Evolutionary conservation across 2,888 invertebrate genomes (phyloP).

Genomic region (Cataglyphis livida): DNA sequence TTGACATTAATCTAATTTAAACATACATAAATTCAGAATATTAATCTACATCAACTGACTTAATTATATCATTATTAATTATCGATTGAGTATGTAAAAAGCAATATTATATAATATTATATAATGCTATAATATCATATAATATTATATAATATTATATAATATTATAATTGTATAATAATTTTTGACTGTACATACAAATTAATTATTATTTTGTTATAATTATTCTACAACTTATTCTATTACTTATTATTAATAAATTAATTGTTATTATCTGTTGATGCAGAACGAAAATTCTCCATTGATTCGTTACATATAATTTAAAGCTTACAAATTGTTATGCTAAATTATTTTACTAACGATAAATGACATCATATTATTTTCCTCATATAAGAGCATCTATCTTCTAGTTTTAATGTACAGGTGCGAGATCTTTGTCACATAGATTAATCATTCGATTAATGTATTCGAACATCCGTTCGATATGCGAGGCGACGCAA

Average conservation of each 20-base stretch:
- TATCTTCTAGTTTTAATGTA: not conserved
- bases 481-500: not conserved
- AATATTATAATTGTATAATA: no score
- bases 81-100: not conserved
- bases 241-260: not conserved
- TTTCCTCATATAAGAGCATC: not conserved
- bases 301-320: not conserved
- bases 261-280: not conserved
- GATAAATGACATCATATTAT: not conserved
- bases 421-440: not conserved
- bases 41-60: not conserved
- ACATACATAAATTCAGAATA: not conserved
- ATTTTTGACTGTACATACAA: not conserved
- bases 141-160: not conserved
- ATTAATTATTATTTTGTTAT: not conserved
- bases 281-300: not conserved
- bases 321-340: not conserved
- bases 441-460: not conserved
- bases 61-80: slow-evolving; percentile 1
- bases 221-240: not conserved
- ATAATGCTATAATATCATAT: no score
- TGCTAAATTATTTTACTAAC: not conserved
- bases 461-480: not conserved
- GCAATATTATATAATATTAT: not conserved
- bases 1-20: not conserved